These are phyloP conservation scores for Philhelius pedissequus DNA, from an alignment of 2,888 invertebrate species.

Conservation along the genomic window DNA sequence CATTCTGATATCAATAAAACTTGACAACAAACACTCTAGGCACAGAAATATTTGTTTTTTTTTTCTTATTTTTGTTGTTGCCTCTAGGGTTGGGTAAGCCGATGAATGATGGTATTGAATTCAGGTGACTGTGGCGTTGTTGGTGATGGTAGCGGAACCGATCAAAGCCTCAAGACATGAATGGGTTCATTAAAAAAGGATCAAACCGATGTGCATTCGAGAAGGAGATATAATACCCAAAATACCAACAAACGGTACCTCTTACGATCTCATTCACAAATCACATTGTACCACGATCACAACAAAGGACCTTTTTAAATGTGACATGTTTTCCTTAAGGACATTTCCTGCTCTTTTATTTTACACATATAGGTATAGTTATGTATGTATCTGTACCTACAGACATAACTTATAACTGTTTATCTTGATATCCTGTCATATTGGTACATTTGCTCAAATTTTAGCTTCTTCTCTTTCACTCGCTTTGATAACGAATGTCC, in stretches of 20 bases:
- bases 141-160: slow-evolving; percentile 44
- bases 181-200: slow-evolving; percentile 70
- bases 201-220: slow-evolving; percentile 54
- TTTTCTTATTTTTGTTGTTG: not conserved
- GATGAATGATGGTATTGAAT: slow-evolving; percentile 61
- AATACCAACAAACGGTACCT: slow-evolving; percentile 58
- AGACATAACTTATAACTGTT: slow-evolving; percentile 58
- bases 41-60: not conserved
- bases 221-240: slow-evolving; percentile 31
- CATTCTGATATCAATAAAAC: slow-evolving; percentile 49
- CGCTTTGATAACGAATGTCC: slow-evolving; percentile 12
- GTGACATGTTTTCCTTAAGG: slow-evolving; percentile 64
- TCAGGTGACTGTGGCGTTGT: slow-evolving; percentile 43
- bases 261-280: slow-evolving; percentile 62
- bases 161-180: slow-evolving; percentile 67
- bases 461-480: not conserved
- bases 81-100: slow-evolving; percentile 10
- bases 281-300: slow-evolving; percentile 39
- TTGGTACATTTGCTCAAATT: not conserved
- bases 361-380: not conserved
- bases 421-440: slow-evolving; percentile 52
- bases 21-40: slow-evolving; percentile 45
- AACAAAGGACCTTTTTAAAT: slow-evolving; percentile 46
- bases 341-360: slow-evolving; percentile 66
- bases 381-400: not conserved